A percentile compares a stretch with the other conserved stretches of the same genome.
phyloP scores from a whole-genome alignment of 2,888 invertebrate species.

The Leistus spinibarbis region DNA sequence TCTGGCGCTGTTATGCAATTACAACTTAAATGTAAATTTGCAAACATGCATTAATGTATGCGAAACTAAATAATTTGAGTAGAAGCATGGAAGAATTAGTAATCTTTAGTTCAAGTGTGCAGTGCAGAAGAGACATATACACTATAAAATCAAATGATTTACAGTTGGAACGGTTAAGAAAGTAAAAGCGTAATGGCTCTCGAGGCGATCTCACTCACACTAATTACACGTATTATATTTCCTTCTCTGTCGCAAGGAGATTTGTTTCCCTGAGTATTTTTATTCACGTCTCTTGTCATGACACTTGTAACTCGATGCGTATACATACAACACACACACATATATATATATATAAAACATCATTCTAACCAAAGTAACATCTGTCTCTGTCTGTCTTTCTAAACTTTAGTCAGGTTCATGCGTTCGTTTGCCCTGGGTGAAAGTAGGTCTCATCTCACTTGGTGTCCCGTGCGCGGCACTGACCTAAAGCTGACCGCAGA shows the following conservation, averaged over 20 bases:
- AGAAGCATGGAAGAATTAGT: not conserved
- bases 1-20: no score
- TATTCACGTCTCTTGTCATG: constrained; percentile 29
- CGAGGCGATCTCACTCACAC: not conserved
- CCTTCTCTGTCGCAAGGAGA: not conserved
- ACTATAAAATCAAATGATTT: not conserved
- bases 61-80: no score
- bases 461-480: not conserved
- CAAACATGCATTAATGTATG: no score
- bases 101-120: not conserved
- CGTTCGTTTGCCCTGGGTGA: constrained; percentile 8
- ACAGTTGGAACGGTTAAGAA: not conserved
- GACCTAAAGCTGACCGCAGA: constrained; percentile 6
- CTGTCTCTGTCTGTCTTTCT: not conserved
- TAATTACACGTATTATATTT: not conserved
- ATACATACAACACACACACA: not conserved
- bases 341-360: no score
- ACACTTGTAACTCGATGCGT: constrained; percentile 32
- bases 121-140: not conserved
- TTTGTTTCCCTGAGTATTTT: constrained; percentile 19
- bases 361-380: not conserved
- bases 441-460: constrained; percentile 24
- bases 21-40: no score
- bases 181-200: not conserved
- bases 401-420: no score